Evolutionary conservation across 2,113 vertebrate species (phyloP), one percentile per base, ranked within the genome.

Genomic region (Triplophysa siluroides): DNA sequence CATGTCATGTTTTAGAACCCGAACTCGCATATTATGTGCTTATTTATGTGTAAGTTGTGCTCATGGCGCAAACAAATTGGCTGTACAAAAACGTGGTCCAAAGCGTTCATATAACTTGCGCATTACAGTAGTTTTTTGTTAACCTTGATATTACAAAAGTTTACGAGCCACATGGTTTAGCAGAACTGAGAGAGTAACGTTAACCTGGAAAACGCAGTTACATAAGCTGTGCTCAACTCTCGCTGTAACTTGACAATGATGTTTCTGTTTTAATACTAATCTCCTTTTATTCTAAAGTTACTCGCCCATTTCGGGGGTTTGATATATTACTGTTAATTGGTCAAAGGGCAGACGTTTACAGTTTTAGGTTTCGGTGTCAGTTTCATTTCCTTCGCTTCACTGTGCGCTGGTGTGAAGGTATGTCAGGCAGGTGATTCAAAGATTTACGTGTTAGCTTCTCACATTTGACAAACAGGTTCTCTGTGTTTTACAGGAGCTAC

Each of bases 401-500:
- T 2, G 16, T 7, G 6, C 18, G 72, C 58, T 47, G 60, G 41
- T 75, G 60, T 75, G 72, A 75, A 75, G 23, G 38, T 10, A 16
- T 47, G 9, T 3, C n/a, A 38, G 58, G 24, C 60, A 26, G 73
- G 60, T 63, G 73, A 63, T 75, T 23, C 60, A 12, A 7, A 63
- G 41, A 1, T 75, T 75, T 26, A 62, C 21, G 21, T 62, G 72
- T 58, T 45, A 19, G 8, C 21, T 58, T 41, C 23, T 18, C 12
- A 6, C 45, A 43, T 19, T 75, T 11, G 41, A 18, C 18, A 23
- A 62, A 33, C 24, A 12, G 43, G 33, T 18, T 72, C 33, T 65
- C 13, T 77, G 13, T 84, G 7, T 41, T n/a, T 65, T 87, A 54
- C 83, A 98, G 97, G 97, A 98, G 87, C 94, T 99, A 93, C 98